These are phyloP conservation scores for Leptogaster cylindrica DNA, from an alignment of 2,888 invertebrate genomes.

Conservation along the genomic window DNA sequence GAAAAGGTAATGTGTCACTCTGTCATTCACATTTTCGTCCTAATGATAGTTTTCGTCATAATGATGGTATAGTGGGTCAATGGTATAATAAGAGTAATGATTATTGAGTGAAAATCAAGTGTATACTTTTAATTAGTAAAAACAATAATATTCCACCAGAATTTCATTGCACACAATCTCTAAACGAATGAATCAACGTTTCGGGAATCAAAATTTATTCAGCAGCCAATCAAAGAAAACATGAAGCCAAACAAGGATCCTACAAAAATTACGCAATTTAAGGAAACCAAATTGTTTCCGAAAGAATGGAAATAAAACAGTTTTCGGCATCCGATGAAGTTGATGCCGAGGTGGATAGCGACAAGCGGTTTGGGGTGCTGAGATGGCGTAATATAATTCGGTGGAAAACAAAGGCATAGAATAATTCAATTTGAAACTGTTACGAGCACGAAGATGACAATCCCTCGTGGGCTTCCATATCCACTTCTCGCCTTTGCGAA, in stretches of 20 bases:
- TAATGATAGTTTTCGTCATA: too few species aligned
- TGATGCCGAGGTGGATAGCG: neutral
- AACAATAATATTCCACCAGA: too few species aligned
- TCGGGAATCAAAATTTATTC: constrained; percentile 36
- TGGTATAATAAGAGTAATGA: too few species aligned
- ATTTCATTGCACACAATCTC: too few species aligned
- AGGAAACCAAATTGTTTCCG: constrained; percentile 45
- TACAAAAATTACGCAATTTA: constrained; percentile 36
- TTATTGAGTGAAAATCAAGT: too few species aligned
- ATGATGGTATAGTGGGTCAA: too few species aligned
- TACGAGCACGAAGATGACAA: constrained; percentile 43
- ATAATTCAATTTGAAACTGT: constrained; percentile 47
- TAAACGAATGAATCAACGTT: constrained; percentile 23
- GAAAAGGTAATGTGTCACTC: too few species aligned
- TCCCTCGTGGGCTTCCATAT: constrained; percentile 34
- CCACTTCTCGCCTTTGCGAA: constrained; percentile 39
- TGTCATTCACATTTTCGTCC: too few species aligned
- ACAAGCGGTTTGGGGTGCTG: constrained; percentile 3
- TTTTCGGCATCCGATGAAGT: constrained; percentile 9
- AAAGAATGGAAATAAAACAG: constrained; percentile 35
- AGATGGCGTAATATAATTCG: constrained; percentile 42
- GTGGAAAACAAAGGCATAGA: constrained; percentile 45
- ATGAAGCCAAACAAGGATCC: constrained; percentile 40
- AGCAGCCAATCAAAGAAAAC: constrained; percentile 44
- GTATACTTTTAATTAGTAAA: too few species aligned